phyloP scores from a whole-genome alignment of 1,140 invertebrate genomes.

The Calosoma granatense region DNA sequence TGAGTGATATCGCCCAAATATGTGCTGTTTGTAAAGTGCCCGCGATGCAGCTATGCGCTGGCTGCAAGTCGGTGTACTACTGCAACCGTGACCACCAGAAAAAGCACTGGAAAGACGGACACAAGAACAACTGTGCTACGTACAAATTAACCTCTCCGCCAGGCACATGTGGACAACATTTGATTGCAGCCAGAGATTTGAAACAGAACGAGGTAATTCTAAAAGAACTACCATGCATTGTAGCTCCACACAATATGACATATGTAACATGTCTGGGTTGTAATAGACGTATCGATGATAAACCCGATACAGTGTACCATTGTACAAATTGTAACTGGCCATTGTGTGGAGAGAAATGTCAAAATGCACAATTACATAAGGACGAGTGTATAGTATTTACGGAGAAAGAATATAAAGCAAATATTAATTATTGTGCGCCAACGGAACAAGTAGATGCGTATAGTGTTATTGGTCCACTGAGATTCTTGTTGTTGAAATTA shows the following conservation, averaged over 20 bases:
- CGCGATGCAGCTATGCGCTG: slow-evolving; percentile 49
- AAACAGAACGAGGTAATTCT: slow-evolving; percentile 60
- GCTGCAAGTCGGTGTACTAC: slow-evolving; percentile 56
- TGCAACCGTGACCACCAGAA: slow-evolving; percentile 63
- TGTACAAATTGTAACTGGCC: slow-evolving; percentile 54
- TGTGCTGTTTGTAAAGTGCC: slow-evolving; percentile 44
- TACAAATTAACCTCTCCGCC: slow-evolving; percentile 30
- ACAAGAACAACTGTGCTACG: slow-evolving; percentile 51
- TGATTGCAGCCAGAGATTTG: slow-evolving; percentile 61
- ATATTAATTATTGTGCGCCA: slow-evolving; percentile 38
- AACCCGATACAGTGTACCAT: slow-evolving; percentile 16
- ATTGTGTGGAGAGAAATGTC: slow-evolving; percentile 42
- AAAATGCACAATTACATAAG: slow-evolving; percentile 37
- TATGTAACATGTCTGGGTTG: slow-evolving; percentile 49
- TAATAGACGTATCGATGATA: slow-evolving; percentile 29
- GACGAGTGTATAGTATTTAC: slow-evolving; percentile 45
- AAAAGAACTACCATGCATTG: slow-evolving; percentile 56
- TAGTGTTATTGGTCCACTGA: slow-evolving; percentile 50
- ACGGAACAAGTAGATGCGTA: slow-evolving; percentile 37
- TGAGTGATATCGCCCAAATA: neutral
- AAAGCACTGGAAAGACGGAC: slow-evolving; percentile 51
- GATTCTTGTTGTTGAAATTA: slow-evolving; percentile 48
- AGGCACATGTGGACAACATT: slow-evolving; percentile 44
- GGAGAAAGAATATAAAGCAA: slow-evolving; percentile 40
- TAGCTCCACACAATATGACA: slow-evolving; percentile 51